Base-by-base conservation (phyloP, 2,113 vertebrate genomes). In the Polypterus senegalus region DNA sequence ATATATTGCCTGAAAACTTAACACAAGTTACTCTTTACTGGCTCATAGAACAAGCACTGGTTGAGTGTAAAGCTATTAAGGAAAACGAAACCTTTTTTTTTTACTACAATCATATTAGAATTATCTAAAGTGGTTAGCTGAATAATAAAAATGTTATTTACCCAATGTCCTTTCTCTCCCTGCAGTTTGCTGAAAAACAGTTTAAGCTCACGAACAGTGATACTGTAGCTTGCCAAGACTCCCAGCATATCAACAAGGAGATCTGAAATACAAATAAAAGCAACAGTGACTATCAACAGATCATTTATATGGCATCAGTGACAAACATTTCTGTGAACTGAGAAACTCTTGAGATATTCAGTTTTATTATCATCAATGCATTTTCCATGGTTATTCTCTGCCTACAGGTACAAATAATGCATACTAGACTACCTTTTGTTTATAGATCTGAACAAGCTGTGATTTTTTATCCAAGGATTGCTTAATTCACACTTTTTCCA, bases 121-220 rank as follows among this genome's bases (percentile, higher is more conserved):
- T 66, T 60, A 57, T 27, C 59, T 67, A 71, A 43, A 48, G 46
- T n/a, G 11, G 6, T 49, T 45, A 9, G 11, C 6, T 60, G 3
- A 47, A 47, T 45, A 27, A 49, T 60, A 49, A 60, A 49, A 7
- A 48, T 6, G 45, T 43, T 60, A 55, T 76, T 88, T 90, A 99
- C 96, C 96, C 96, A 99, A 81, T 90, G 92, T 74, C 88, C 88
- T 79, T 87, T 89, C 74, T 93, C 88, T 79, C 93, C 95, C 77
- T 93, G 94, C 67, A 99, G 88, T 73, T 93, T 96, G 83, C 95
- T 97, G 84, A 97, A 98, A 81, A 94, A 94, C 4, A 99, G 81
- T 81, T 98, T 99, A 52, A 99, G 80, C 69, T 99, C 96, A 65
- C 92, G 93, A 65, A 98, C 95, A 1, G 93, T 97, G 83, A 98